Conservation (phyloP, 1,140 invertebrate genomes). For the Battus philenor region DNA sequence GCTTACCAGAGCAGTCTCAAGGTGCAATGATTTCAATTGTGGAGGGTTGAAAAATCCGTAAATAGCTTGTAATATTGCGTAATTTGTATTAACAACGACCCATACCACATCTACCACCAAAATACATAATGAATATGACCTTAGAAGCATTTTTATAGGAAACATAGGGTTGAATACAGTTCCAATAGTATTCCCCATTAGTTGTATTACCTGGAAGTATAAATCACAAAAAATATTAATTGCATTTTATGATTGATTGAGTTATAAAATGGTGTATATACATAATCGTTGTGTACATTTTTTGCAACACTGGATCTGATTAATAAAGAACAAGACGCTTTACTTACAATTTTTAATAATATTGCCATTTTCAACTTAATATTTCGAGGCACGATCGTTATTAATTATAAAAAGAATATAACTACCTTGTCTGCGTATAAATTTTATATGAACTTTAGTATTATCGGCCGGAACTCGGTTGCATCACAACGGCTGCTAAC, state of each 20-base stretch:
- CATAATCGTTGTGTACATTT: no score
- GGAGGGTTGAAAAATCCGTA: constrained; percentile 77
- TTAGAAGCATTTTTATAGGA: constrained; percentile 75
- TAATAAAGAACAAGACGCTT: no score
- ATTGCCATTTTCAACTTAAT: constrained; percentile 2
- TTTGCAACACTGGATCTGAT: no score
- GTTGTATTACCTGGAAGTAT: constrained; percentile 37
- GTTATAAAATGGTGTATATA: no score
- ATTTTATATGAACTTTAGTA: constrained; percentile 7
- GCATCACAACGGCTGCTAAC: constrained; percentile 13
- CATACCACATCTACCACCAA: constrained; percentile 75
- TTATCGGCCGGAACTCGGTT: constrained; percentile 14
- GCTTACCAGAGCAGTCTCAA: constrained; percentile 80
- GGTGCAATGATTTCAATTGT: constrained; percentile 74
- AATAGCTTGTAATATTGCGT: constrained; percentile 73
- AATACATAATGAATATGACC: constrained; percentile 75
- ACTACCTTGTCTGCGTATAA: constrained; percentile 13
- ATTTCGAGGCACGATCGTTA: background rate
- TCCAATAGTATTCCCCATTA: constrained; percentile 28
- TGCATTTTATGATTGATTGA: no score
- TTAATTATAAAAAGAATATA: constrained; percentile 1
- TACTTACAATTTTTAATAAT: constrained; percentile 13
- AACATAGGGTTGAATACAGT: constrained; percentile 50
- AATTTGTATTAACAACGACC: constrained; percentile 73
- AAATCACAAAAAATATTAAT: no score